A percentile compares a stretch with the other conserved stretches of the same genome.
Evolutionary conservation across 2,888 invertebrate species (phyloP).

Genomic region (Leptinotarsa tumamoca): DNA sequence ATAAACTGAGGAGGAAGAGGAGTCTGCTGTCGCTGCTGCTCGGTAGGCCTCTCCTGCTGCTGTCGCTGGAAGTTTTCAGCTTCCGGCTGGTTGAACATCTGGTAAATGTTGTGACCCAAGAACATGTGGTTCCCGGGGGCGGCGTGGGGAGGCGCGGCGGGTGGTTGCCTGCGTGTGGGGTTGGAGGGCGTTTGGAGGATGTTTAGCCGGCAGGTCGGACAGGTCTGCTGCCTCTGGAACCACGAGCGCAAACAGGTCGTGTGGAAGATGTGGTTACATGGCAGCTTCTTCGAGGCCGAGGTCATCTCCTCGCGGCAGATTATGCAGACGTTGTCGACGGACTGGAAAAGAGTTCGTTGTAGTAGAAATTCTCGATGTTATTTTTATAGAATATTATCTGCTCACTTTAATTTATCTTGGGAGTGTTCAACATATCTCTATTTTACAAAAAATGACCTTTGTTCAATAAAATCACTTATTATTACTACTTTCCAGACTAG

Average conservation of each 20-base stretch:
- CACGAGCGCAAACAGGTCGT: constrained; percentile 96
- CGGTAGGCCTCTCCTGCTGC: constrained; percentile 41
- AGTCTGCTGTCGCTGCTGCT: constrained; percentile 24
- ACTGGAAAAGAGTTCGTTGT: constrained; percentile 53
- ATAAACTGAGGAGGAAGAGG: constrained; percentile 61
- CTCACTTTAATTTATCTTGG: background rate
- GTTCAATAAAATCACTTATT: no score
- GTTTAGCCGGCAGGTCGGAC: constrained; percentile 98
- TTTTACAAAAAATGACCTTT: no score
- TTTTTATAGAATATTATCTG: background rate
- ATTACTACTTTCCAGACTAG: no score
- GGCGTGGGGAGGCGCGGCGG: constrained; percentile 27
- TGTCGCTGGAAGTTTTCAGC: constrained; percentile 48
- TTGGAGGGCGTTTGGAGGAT: constrained; percentile 66
- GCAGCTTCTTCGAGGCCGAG: constrained; percentile 90
- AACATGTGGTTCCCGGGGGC: constrained; percentile 57
- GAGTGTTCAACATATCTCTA: background rate
- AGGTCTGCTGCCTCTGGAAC: constrained; percentile 99
- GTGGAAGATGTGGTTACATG: constrained; percentile 99
- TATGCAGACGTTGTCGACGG: constrained; percentile 97
- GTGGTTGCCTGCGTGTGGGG: constrained; percentile 51
- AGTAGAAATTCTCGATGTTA: background rate
- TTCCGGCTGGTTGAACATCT: constrained; percentile 53
- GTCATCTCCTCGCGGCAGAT: constrained; percentile 90
- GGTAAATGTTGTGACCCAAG: constrained; percentile 58